Evolutionary conservation across 2,888 invertebrate species (phyloP).

Genomic region (Drosophila leonis): DNA sequence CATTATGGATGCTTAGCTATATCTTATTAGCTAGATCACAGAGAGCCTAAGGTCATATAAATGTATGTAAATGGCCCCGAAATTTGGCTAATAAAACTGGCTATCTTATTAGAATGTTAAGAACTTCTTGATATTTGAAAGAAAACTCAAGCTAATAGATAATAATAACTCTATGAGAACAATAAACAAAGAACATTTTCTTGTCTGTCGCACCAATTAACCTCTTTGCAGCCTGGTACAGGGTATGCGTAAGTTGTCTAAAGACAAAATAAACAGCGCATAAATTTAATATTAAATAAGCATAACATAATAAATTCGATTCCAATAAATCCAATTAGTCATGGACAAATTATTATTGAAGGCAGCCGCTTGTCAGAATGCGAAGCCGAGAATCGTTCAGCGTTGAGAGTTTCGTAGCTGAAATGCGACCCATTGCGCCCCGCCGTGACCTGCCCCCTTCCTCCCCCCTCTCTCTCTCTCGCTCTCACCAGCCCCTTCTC

Average conservation of each 20-base stretch:
- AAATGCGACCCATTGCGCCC: constrained; percentile 28
- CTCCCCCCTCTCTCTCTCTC: too few relatives aligned
- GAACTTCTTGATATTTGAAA: not conserved
- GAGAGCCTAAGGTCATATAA: too few relatives aligned
- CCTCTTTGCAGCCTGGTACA: not conserved
- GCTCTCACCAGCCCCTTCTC: not conserved
- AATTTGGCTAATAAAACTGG: not conserved
- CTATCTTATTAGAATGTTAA: not conserved
- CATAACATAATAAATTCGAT: constrained; percentile 83
- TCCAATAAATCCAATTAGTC: constrained; percentile 84
- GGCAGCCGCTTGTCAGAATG: constrained; percentile 55
- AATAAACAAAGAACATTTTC: not conserved
- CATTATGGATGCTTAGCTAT: not conserved
- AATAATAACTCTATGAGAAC: not conserved
- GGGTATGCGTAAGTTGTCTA: constrained; percentile 21
- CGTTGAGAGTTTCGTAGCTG: constrained; percentile 27
- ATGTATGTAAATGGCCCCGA: too few relatives aligned
- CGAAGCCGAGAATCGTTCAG: constrained; percentile 9
- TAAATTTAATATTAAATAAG: constrained; percentile 79
- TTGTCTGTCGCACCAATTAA: not conserved
- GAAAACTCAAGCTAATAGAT: not conserved
- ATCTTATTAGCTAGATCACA: not conserved
- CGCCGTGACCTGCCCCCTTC: constrained; percentile 22
- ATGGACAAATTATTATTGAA: constrained; percentile 82
- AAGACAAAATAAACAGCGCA: constrained; percentile 72